phyloP scores from a whole-genome alignment of 2,888 invertebrate species.

The Calliopum simillimum region DNA sequence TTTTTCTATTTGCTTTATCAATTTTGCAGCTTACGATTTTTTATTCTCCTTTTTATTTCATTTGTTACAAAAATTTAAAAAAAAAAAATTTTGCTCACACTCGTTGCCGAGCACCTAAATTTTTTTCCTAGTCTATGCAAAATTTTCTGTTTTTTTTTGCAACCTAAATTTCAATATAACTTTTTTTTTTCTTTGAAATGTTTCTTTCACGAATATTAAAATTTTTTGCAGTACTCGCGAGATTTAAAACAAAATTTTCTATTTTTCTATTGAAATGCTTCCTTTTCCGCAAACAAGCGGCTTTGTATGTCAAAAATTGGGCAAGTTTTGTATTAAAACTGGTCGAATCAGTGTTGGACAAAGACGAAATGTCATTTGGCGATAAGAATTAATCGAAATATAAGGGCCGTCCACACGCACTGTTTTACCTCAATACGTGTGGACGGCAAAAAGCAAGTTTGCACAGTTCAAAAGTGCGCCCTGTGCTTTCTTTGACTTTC shows the following conservation, averaged over 20 bases:
- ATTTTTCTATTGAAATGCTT: neutral
- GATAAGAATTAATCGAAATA: too few species aligned
- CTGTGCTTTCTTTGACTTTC: too few species aligned
- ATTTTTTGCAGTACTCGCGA: neutral
- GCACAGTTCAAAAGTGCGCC: too few species aligned
- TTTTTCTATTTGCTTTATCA: constrained; percentile 27
- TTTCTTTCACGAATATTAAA: neutral
- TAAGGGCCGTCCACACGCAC: too few species aligned
- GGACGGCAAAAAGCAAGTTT: too few species aligned
- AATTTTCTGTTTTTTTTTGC: constrained; percentile 21
- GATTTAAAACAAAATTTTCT: neutral
- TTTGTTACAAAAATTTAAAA: constrained; percentile 29
- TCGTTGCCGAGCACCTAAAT: constrained; percentile 21
- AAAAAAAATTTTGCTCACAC: constrained; percentile 23
- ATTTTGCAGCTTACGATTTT: constrained; percentile 24
- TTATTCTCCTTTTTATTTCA: constrained; percentile 14
- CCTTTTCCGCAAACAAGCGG: constrained; percentile 12
- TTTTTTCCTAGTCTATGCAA: constrained; percentile 9
- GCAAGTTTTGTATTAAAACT: constrained; percentile 1
- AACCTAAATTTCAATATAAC: neutral
- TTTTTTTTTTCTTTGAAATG: constrained; percentile 13
- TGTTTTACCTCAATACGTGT: too few species aligned
- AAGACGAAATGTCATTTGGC: too few species aligned
- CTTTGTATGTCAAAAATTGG: constrained; percentile 11
- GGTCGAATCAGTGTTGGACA: neutral